Percentiles rank a stretch among this genome's conserved stretches.
phyloP scores from a whole-genome alignment of 2,113 vertebrate genomes.

The Callithrix jacchus region DNA sequence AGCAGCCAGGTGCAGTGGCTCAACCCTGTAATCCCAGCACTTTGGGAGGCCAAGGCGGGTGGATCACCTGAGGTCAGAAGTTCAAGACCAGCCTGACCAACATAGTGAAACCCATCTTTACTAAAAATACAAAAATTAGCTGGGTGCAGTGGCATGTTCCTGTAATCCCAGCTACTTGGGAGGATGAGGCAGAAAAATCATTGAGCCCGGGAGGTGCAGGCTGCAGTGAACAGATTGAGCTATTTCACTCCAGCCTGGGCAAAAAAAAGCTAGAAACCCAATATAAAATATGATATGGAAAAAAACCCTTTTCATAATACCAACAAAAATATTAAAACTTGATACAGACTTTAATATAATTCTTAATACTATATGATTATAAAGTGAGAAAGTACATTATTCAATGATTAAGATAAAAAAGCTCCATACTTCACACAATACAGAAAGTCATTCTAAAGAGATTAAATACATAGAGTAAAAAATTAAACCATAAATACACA shows the following conservation, averaged over 20 bases:
- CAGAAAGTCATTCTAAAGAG: background rate
- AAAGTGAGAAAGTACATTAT: background rate
- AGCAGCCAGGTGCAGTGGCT: background rate
- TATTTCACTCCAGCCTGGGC: no score
- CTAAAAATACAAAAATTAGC: no score
- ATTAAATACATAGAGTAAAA: background rate
- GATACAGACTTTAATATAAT: background rate
- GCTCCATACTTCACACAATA: background rate
- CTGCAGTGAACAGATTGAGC: no score
- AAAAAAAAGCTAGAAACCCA: background rate
- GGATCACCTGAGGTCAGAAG: no score
- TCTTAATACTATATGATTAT: background rate
- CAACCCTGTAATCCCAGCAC: no score
- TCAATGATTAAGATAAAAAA: background rate
- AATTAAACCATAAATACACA: background rate
- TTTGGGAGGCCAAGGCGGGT: no score
- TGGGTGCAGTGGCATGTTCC: no score
- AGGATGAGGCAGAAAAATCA: no score
- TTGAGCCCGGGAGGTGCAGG: no score
- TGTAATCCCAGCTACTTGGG: no score
- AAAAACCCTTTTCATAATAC: background rate
- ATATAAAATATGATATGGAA: background rate
- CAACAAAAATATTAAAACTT: constrained; percentile 17
- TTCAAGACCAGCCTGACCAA: no score
- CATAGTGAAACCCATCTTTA: no score